phyloP scores from a whole-genome alignment of 2,797 vertebrate species.

The Nothura maculosa region DNA sequence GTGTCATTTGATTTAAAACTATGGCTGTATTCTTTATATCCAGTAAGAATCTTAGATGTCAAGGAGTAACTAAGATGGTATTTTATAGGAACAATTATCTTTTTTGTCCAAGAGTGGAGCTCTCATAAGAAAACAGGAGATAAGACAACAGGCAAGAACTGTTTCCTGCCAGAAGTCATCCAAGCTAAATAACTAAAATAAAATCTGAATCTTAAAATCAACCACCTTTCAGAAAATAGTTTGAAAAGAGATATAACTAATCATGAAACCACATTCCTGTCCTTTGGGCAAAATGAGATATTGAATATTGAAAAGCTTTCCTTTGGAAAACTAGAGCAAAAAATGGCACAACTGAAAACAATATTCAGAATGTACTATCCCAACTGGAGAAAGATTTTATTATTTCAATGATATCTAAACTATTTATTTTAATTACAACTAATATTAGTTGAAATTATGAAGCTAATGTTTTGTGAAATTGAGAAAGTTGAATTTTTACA shows the following conservation, averaged over 20 bases:
- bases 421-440: slow-evolving; percentile 21
- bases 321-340: slow-evolving; percentile 15
- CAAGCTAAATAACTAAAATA: slow-evolving; percentile 38
- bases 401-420: slow-evolving; percentile 50
- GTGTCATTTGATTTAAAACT: slow-evolving; percentile 10
- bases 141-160: slow-evolving; percentile 45
- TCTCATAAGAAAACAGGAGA: background rate
- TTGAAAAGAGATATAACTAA: slow-evolving; percentile 31
- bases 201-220: slow-evolving; percentile 40
- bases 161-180: slow-evolving; percentile 37
- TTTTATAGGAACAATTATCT: slow-evolving; percentile 30
- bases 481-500: background rate
- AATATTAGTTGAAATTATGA: slow-evolving; percentile 37
- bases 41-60: slow-evolving; percentile 37
- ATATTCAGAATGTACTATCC: slow-evolving; percentile 10
- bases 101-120: slow-evolving; percentile 15
- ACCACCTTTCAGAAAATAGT: slow-evolving; percentile 46
- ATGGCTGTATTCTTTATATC: background rate
- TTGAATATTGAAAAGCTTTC: slow-evolving; percentile 39
- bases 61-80: background rate
- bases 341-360: slow-evolving; percentile 41
- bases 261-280: slow-evolving; percentile 25
- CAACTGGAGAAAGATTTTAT: slow-evolving; percentile 50
- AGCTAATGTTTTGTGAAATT: slow-evolving; percentile 27
- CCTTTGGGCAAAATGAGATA: slow-evolving; percentile 50